phyloP scores from a whole-genome alignment of 2,888 invertebrate genomes.

The Erebia aethiops region DNA sequence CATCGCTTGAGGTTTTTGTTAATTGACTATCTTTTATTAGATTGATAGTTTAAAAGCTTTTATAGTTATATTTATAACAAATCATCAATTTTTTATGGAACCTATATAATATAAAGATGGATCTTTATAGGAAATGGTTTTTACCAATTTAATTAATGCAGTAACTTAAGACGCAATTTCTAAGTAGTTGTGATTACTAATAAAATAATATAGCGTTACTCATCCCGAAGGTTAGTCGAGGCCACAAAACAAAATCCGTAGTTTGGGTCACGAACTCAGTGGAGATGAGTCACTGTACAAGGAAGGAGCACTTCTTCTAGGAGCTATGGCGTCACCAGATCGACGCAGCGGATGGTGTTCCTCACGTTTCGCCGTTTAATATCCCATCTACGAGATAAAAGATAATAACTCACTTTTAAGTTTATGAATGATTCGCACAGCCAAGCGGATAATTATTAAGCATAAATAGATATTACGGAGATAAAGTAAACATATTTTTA shows the following conservation, averaged over 20 bases:
- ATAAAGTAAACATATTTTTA: background rate
- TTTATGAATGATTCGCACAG: constrained; percentile 20
- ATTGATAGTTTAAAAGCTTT: constrained; percentile 14
- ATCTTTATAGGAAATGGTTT: constrained; percentile 33
- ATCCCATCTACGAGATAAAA: constrained; percentile 26
- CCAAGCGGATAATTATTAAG: background rate
- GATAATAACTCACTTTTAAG: constrained; percentile 20
- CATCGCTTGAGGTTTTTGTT: background rate
- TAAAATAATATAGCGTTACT: constrained; percentile 47
- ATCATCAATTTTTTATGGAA: constrained; percentile 10
- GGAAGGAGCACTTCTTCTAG: constrained; percentile 64
- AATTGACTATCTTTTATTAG: background rate
- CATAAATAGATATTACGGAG: background rate
- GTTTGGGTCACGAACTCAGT: constrained; percentile 71
- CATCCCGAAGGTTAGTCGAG: constrained; percentile 60
- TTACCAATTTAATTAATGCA: constrained; percentile 40
- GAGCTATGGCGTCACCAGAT: constrained; percentile 71
- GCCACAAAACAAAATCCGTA: constrained; percentile 67
- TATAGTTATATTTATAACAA: background rate
- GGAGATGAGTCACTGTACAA: constrained; percentile 70
- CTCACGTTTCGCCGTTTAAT: constrained; percentile 40
- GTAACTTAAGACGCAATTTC: constrained; percentile 41
- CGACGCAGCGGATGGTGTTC: constrained; percentile 33
- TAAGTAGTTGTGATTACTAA: constrained; percentile 44
- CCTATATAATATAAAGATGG: background rate